A percentile compares a stretch with the other conserved stretches of the same genome.
These are phyloP conservation scores for Drosophila ochracea DNA, from an alignment of 2,888 invertebrate genomes.

Conservation along the genomic window DNA sequence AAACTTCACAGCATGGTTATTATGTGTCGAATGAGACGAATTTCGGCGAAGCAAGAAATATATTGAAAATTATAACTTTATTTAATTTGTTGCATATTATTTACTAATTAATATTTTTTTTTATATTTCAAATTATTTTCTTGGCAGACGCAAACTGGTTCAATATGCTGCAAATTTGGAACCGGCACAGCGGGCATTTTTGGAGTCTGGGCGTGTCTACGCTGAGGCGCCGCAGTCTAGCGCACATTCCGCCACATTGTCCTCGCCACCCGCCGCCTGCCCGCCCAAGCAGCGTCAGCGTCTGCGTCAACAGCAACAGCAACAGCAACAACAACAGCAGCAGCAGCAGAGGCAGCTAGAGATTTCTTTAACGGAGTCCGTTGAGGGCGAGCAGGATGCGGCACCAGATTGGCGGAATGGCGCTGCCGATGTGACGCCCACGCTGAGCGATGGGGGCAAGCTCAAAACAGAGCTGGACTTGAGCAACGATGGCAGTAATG, in stretches of 20 bases:
- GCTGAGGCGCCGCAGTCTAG: slow-evolving; percentile 65
- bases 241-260: slow-evolving; percentile 66
- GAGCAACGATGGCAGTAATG: slow-evolving; percentile 34
- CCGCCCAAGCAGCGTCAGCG: slow-evolving; percentile 76
- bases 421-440: slow-evolving; percentile 20
- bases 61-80: not conserved
- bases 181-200: slow-evolving; percentile 71
- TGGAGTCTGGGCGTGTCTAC: slow-evolving; percentile 72
- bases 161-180: slow-evolving; percentile 78
- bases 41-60: not conserved
- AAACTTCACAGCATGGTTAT: not conserved
- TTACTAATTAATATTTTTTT: not conserved
- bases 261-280: slow-evolving; percentile 70
- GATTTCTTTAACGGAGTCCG: slow-evolving; percentile 21
- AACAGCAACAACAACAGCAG: slow-evolving; percentile 48
- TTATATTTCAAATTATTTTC: not conserved
- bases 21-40: not conserved
- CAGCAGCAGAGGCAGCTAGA: slow-evolving; percentile 20
- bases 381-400: slow-evolving; percentile 26
- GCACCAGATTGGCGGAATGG: slow-evolving; percentile 55
- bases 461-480: slow-evolving; percentile 49
- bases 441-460: slow-evolving; percentile 25
- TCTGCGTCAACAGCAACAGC: slow-evolving; percentile 59
- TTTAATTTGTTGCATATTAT: not conserved
- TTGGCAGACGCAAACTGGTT: slow-evolving; percentile 73